phyloP scores from a whole-genome alignment of 1,140 invertebrate species.

The Bombus sylvicola region DNA sequence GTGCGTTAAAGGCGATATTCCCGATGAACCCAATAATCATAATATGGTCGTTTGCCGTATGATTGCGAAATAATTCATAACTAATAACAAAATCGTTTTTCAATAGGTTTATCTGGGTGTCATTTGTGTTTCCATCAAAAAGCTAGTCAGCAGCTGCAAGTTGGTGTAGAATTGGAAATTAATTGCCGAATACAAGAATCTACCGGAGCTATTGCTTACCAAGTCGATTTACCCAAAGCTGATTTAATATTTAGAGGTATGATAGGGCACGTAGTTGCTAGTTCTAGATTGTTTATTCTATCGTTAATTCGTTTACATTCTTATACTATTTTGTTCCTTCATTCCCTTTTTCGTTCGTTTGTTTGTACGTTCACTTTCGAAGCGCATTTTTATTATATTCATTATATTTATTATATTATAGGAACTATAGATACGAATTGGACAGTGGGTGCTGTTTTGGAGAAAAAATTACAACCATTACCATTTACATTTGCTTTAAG shows the following conservation, averaged over 20 bases:
- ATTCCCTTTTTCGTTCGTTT: background rate
- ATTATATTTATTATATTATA: constrained; percentile 77
- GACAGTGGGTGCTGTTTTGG: constrained; percentile 96
- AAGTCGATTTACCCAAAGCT: constrained; percentile 97
- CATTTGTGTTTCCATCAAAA: constrained; percentile 98
- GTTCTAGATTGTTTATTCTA: background rate
- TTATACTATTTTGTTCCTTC: background rate
- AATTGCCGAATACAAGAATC: constrained; percentile 95
- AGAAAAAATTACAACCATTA: constrained; percentile 95
- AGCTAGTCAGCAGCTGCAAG: constrained; percentile 94
- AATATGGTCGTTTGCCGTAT: background rate
- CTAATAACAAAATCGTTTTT: constrained; percentile 77
- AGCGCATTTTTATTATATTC: constrained; percentile 51
- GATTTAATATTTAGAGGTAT: constrained; percentile 96
- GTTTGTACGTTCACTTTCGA: background rate
- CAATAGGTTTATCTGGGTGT: constrained; percentile 87
- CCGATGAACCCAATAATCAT: background rate
- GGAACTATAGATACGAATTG: constrained; percentile 97
- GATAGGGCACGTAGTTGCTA: background rate
- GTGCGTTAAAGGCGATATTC: constrained; percentile 52
- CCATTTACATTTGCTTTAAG: constrained; percentile 97
- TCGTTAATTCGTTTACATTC: background rate
- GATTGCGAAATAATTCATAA: background rate
- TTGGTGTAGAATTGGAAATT: constrained; percentile 94
- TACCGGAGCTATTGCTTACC: constrained; percentile 96